Evolutionary conservation across 2,113 vertebrate species (phyloP), one percentile per base, ranked within the genome.

Genomic region (Tiliqua scincoides): DNA sequence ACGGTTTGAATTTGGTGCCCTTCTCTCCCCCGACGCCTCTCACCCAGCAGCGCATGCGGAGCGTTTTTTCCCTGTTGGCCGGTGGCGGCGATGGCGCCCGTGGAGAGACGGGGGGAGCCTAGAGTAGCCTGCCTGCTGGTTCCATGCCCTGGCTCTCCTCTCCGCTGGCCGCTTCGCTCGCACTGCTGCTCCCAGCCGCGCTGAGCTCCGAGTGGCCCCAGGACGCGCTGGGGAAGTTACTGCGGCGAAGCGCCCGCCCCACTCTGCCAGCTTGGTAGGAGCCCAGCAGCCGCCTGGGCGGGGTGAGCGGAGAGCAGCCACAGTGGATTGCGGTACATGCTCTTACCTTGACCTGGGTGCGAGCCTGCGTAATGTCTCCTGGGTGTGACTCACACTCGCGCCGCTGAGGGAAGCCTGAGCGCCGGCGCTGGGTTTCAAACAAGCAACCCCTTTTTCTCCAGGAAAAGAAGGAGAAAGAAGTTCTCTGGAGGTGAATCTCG

Each of bases 1-100:
- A 89, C 89, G 91, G 94, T 95, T 95, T 95, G 94, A 95, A 95
- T 94, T 93, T 93, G 93, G 95, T 93, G 94, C 93, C 75, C 43
- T 21, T 40, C 32, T 6, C 14, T n/a, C 2, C 85, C 61, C n/a
- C 75, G 73, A 48, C 68, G 25, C 8, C 11, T 48, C 48, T 70
- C 87, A 78, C 87, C 43, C 5, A 37, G 11, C 79, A 1, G 89
- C 92, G 84, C 85, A 90, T 93, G 83, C 84, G 82, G 40, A 9
- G 85, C 87, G 0, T 77, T n/a, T 3, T 21, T n/a, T n/a, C n/a
- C 10, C 1, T 9, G 78, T 17, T 62, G 76, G 84, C n/a, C 23
- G 65, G 23, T 30, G 62, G 43, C 32, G 2, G 57, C 27, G 57
- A n/a, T n/a, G n/a, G 85, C 54, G 57, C 14, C 10, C 35, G 61